Percentiles rank a stretch among this genome's conserved stretches.
phyloP scores from a whole-genome alignment of 2,888 invertebrate species.

The Oligia latruncula region DNA sequence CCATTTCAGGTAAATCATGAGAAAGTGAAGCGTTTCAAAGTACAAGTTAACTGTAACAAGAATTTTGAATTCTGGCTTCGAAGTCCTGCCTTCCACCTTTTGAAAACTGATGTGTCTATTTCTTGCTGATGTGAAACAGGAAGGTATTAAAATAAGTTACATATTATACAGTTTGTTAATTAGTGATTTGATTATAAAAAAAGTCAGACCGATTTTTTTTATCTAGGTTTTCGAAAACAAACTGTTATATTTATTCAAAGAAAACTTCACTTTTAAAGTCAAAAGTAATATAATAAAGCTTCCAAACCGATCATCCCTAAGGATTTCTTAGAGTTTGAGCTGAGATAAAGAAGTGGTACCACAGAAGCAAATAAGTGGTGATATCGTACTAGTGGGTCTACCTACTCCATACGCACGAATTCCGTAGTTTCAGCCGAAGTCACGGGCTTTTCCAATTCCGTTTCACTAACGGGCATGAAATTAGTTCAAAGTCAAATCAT shows the following conservation, averaged over 20 bases:
- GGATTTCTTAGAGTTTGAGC: too few relatives aligned
- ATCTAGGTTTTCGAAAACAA: not conserved
- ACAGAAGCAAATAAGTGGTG: not conserved
- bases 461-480: not conserved
- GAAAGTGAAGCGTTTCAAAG: not conserved
- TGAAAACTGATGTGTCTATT: not conserved
- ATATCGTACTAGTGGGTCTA: not conserved
- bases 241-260: not conserved
- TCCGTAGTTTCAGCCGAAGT: too few relatives aligned
- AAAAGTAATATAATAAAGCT: not conserved
- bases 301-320: not conserved
- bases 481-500: too few relatives aligned
- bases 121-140: not conserved
- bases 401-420: too few relatives aligned
- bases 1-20: conserved; percentile 81
- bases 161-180: not conserved
- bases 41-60: too few relatives aligned
- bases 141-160: not conserved
- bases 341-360: not conserved
- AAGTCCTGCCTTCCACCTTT: not conserved
- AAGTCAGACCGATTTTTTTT: not conserved
- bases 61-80: not conserved
- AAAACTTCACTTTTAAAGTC: not conserved
- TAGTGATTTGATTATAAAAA: not conserved
- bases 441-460: too few relatives aligned